A percentile compares a stretch with the other conserved stretches of the same genome.
These are phyloP conservation scores for Microctenopoma lineatum DNA, from an alignment of 2,797 vertebrate genomes.

Conservation along the genomic window DNA sequence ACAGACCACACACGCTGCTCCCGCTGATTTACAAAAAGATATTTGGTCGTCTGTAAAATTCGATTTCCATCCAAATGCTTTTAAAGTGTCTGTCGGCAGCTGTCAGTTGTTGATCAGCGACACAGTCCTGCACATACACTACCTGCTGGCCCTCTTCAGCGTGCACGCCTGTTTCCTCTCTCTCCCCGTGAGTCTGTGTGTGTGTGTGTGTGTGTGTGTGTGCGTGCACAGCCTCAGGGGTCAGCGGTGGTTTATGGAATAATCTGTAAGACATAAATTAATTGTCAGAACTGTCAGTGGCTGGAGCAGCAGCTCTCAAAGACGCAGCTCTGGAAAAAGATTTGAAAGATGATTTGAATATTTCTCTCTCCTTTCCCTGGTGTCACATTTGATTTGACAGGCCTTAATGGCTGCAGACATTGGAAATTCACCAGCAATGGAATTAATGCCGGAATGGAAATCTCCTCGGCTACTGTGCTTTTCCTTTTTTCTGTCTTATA, in stretches of 20 bases:
- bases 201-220: constrained; percentile 7
- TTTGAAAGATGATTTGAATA: constrained; percentile 83
- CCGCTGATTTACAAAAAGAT: too few species aligned
- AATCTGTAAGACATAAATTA: constrained; percentile 82
- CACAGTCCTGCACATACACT: neutral
- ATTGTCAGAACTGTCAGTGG: constrained; percentile 78
- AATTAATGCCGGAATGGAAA: constrained; percentile 79
- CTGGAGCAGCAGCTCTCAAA: constrained; percentile 46
- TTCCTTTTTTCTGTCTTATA: constrained; percentile 35
- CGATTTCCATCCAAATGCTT: neutral
- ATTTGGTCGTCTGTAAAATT: neutral
- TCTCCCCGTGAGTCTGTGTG: neutral
- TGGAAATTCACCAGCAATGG: constrained; percentile 69
- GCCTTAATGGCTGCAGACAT: constrained; percentile 78
- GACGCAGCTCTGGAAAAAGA: constrained; percentile 66
- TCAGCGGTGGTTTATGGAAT: constrained; percentile 73
- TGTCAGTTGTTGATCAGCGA: neutral
- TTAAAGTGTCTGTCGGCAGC: neutral
- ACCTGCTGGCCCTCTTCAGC: neutral
- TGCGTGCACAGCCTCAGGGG: constrained; percentile 22
- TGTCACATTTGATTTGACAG: constrained; percentile 83
- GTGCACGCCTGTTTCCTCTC: neutral
- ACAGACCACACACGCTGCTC: too few species aligned
- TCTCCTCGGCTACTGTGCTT: constrained; percentile 53
- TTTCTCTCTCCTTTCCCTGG: constrained; percentile 65